These are phyloP conservation scores for Bellardia pandia DNA, from an alignment of 2,888 invertebrate genomes.

Conservation along the genomic window DNA sequence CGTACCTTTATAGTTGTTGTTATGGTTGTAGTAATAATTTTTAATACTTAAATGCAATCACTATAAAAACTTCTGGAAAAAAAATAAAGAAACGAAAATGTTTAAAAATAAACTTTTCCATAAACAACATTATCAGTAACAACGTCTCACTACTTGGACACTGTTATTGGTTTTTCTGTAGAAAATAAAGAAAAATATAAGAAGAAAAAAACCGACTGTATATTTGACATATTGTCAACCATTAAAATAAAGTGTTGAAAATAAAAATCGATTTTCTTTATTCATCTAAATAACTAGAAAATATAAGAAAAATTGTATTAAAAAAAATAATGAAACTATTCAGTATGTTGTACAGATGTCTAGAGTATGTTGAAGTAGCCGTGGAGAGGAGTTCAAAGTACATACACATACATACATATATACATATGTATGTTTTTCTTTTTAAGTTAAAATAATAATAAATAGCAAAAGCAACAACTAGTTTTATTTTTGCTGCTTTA, in stretches of 20 bases:
- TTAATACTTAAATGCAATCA: conserved; percentile 3
- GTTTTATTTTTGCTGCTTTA: neutral
- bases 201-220: neutral
- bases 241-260: conserved; percentile 45
- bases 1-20: conserved; percentile 18
- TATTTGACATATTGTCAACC: conserved; percentile 52
- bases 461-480: conserved; percentile 37
- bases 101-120: conserved; percentile 22
- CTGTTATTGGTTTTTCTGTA: conserved; percentile 13
- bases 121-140: conserved; percentile 24
- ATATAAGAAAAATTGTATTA: neutral
- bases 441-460: conserved; percentile 9
- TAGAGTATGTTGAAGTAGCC: neutral
- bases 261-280: conserved; percentile 54
- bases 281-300: conserved; percentile 18
- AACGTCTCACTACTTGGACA: conserved; percentile 5
- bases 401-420: neutral
- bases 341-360: conserved; percentile 12
- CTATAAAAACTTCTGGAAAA: neutral
- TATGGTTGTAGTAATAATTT: conserved; percentile 26
- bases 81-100: neutral
- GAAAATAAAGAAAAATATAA: neutral
- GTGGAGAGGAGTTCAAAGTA: neutral
- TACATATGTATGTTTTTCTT: neutral
- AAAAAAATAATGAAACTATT: conserved; percentile 25